These are phyloP conservation scores for Drosophila sp. DNA, from an alignment of 1,140 invertebrate species.

Conservation along the genomic window DNA sequence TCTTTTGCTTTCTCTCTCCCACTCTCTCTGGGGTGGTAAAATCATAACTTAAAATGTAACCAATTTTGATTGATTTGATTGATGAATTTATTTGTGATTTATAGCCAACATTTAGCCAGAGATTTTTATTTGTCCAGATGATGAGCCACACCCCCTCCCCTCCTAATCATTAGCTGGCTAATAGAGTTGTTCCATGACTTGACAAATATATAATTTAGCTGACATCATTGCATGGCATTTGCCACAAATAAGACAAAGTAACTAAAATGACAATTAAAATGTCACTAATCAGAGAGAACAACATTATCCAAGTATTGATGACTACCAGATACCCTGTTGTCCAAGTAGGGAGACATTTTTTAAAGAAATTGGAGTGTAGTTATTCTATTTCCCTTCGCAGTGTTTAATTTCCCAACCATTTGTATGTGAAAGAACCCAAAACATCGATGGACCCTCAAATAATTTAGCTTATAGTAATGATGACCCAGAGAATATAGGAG, in stretches of 20 bases:
- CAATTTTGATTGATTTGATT: conserved; percentile 37
- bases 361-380: too few relatives aligned
- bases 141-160: conserved; percentile 4
- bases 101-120: conserved; percentile 42
- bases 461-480: too few relatives aligned
- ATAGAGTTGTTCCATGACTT: conserved; percentile 17
- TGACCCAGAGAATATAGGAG: too few relatives aligned
- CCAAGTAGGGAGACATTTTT: neutral
- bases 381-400: too few relatives aligned
- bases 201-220: conserved; percentile 11
- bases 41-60: neutral
- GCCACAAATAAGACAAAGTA: conserved; percentile 5
- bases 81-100: conserved; percentile 55
- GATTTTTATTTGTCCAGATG: conserved; percentile 26
- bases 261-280: conserved; percentile 10
- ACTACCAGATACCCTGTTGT: neutral
- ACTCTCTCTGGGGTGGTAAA: neutral
- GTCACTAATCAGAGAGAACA: neutral
- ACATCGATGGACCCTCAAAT: too few relatives aligned
- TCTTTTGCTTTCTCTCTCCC: neutral
- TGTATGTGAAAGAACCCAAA: too few relatives aligned
- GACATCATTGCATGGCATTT: conserved; percentile 2
- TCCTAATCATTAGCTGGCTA: conserved; percentile 4
- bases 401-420: too few relatives aligned
- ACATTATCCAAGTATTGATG: neutral